These are phyloP conservation scores for Aethina tumida DNA, from an alignment of 1,140 invertebrate genomes.

Conservation along the genomic window DNA sequence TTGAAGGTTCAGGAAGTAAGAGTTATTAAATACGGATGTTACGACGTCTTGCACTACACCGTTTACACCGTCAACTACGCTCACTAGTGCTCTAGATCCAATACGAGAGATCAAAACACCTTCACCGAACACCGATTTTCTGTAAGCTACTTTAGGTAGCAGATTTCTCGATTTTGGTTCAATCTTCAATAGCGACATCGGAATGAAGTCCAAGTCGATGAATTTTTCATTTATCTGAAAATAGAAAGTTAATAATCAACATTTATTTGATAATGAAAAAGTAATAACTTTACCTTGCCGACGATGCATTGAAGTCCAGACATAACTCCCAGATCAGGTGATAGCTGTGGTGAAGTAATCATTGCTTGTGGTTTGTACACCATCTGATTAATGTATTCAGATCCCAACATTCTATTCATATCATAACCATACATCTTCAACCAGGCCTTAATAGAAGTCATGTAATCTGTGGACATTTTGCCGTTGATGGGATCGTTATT, in stretches of 20 bases:
- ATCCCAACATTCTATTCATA: constrained; percentile 73
- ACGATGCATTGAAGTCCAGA: constrained; percentile 80
- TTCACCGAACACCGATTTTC: constrained; percentile 77
- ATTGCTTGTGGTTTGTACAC: constrained; percentile 66
- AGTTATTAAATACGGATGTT: constrained; percentile 88
- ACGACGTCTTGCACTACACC: constrained; percentile 85
- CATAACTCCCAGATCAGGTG: constrained; percentile 78
- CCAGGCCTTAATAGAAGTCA: constrained; percentile 79
- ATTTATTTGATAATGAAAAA: background rate
- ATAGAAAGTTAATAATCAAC: constrained; percentile 4
- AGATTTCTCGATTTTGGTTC: constrained; percentile 72
- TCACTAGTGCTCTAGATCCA: constrained; percentile 68
- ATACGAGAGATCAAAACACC: constrained; percentile 79
- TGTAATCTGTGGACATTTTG: constrained; percentile 62
- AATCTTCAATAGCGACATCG: constrained; percentile 68
- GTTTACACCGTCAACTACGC: constrained; percentile 75
- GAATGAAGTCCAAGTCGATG: constrained; percentile 71
- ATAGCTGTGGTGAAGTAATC: constrained; percentile 64
- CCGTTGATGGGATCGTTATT: constrained; percentile 89
- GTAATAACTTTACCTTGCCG: constrained; percentile 48
- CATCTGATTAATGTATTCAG: constrained; percentile 62
- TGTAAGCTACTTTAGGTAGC: constrained; percentile 68
- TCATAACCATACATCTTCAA: constrained; percentile 81
- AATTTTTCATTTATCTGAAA: constrained; percentile 66
- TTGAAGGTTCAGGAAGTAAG: constrained; percentile 82